Evolutionary conservation across 2,797 vertebrate genomes (phyloP).

Genomic region (Pangasius djambal): DNA sequence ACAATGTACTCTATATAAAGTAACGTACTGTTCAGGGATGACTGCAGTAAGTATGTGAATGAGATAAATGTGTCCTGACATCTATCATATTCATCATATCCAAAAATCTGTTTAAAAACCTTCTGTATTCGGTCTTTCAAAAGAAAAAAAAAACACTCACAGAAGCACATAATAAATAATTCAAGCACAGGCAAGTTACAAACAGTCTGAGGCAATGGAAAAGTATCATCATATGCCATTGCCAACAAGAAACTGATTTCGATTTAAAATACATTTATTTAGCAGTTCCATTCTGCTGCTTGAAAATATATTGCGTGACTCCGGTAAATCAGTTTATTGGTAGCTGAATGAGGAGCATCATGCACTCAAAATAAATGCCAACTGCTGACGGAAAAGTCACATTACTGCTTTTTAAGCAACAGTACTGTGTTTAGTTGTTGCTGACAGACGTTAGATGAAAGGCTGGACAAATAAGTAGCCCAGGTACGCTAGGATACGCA

Average conservation of each 20-base stretch:
- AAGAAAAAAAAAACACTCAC: neutral
- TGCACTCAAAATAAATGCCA: neutral
- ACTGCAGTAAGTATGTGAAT: neutral
- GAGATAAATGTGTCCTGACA: neutral
- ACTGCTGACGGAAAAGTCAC: neutral
- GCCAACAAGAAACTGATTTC: neutral
- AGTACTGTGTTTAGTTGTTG: neutral
- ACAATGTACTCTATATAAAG: neutral
- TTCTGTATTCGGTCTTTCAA: neutral
- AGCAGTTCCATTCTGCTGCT: neutral
- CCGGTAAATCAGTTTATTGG: neutral
- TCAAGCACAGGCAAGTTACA: neutral
- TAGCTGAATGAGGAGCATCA: neutral
- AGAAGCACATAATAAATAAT: neutral
- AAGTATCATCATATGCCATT: neutral
- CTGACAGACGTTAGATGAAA: too few species aligned
- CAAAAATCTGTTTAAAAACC: neutral
- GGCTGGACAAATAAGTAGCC: neutral
- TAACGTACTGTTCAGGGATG: neutral
- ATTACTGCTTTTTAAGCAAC: neutral
- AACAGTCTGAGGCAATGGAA: neutral
- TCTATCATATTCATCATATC: neutral
- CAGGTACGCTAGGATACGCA: neutral
- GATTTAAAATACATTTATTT: neutral
- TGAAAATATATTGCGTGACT: neutral